A percentile compares a stretch with the other conserved stretches of the same genome.
Conservation (phyloP, 2,113 vertebrate genomes). For the Poeciliopsis prolifica region DNA sequence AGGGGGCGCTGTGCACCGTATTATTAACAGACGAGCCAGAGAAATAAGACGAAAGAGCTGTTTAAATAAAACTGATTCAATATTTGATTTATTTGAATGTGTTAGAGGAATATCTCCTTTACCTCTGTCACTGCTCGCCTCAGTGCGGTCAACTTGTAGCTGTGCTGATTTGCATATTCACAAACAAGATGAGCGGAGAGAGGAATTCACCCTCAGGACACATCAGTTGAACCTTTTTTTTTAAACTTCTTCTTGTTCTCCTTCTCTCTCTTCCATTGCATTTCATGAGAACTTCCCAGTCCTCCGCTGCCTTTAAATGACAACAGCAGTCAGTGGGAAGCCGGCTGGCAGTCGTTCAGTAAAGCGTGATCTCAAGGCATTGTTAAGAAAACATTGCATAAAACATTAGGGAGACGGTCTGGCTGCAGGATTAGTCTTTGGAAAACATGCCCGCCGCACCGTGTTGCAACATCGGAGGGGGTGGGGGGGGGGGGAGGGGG, state of each 20-base stretch:
- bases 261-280: constrained; percentile 64
- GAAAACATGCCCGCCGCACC: constrained; percentile 19
- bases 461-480: constrained; percentile 1
- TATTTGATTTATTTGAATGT: not conserved
- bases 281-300: constrained; percentile 63
- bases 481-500: no score
- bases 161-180: constrained; percentile 42
- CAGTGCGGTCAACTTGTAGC: not conserved
- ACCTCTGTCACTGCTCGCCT: not conserved
- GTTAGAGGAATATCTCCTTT: not conserved
- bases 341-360: constrained; percentile 41
- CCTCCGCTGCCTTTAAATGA: constrained; percentile 60
- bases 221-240: constrained; percentile 36
- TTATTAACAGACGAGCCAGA: not conserved
- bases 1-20: constrained; percentile 48
- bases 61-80: not conserved
- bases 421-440: constrained; percentile 51
- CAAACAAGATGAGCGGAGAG: constrained; percentile 12
- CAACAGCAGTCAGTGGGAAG: constrained; percentile 51
- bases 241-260: not conserved
- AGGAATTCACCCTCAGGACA: constrained; percentile 64
- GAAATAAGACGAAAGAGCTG: not conserved
- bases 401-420: constrained; percentile 58
- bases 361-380: constrained; percentile 51
- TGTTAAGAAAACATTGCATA: constrained; percentile 72